These are phyloP conservation scores for Limnothrissa miodon DNA, from an alignment of 2,113 vertebrate species.

Conservation along the genomic window DNA sequence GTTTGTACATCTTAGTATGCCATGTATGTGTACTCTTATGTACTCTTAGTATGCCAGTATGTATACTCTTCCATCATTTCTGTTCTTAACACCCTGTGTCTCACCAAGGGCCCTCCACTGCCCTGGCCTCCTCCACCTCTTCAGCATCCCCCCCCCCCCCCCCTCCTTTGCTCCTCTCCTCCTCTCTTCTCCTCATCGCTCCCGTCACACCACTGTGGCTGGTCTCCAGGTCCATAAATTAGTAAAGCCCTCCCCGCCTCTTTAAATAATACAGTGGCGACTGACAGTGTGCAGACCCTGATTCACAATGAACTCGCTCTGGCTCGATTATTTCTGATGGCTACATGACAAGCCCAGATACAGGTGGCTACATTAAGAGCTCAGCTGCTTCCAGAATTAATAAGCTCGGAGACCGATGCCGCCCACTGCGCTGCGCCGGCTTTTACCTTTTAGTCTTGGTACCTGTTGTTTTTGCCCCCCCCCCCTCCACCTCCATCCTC, in stretches of 20 bases:
- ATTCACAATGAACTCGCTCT: constrained; percentile 10
- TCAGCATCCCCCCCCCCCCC: not conserved
- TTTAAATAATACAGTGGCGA: constrained; percentile 31
- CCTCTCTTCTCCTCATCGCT: constrained; percentile 53
- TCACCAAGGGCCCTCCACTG: not conserved
- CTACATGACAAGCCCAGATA: constrained; percentile 9
- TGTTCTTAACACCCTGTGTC: not conserved
- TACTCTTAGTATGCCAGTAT: not conserved
- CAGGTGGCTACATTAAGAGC: constrained; percentile 29
- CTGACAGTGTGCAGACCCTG: not conserved
- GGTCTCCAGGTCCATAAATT: constrained; percentile 18
- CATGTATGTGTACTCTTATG: no score
- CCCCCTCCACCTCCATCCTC: not conserved
- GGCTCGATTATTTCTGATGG: constrained; percentile 12
- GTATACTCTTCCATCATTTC: not conserved
- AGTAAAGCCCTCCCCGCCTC: constrained; percentile 3
- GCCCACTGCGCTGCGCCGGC: not conserved
- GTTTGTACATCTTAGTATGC: not conserved
- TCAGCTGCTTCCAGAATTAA: not conserved
- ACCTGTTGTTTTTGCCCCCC: not conserved
- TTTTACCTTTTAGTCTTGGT: not conserved
- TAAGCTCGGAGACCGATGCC: not conserved
- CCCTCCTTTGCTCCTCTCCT: constrained; percentile 51
- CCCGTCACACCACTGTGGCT: constrained; percentile 33
- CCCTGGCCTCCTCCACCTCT: not conserved